Percentiles rank a stretch among this genome's conserved stretches.
phyloP scores from a whole-genome alignment of 2,888 invertebrate species.

The Eutolmus rufibarbis region DNA sequence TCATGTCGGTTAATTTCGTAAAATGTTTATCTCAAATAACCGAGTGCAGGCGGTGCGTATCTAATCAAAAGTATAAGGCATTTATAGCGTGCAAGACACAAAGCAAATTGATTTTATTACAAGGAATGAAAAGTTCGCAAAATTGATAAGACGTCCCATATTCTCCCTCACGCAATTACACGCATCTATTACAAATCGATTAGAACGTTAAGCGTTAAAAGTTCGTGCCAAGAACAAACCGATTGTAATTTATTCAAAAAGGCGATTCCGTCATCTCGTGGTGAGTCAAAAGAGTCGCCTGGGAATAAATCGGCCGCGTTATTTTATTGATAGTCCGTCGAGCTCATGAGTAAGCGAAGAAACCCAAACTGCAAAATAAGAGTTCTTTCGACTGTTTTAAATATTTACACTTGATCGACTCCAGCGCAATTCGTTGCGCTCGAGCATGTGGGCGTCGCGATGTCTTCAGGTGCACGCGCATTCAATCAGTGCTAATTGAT shows the following conservation, averaged over 20 bases:
- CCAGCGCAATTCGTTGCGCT: neutral
- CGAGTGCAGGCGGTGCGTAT: neutral
- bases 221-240: neutral
- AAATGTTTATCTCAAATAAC: neutral
- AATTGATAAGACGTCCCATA: neutral
- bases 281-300: neutral
- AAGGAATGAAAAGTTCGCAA: neutral
- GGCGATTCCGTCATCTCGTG: neutral
- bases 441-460: neutral
- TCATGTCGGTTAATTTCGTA: neutral
- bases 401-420: neutral
- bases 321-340: neutral
- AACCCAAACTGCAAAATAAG: neutral
- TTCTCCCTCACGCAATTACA: neutral
- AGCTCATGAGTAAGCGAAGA: neutral
- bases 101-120: neutral
- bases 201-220: neutral
- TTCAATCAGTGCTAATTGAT: neutral
- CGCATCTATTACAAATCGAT: neutral
- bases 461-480: neutral
- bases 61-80: neutral
- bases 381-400: neutral
- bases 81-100: neutral
- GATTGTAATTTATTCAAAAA: neutral
- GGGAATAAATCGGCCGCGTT: neutral